Evolutionary conservation across 2,797 vertebrate genomes (phyloP), one percentile per base, ranked within the genome.

Genomic region (Melanotaenia pygmaea): DNA sequence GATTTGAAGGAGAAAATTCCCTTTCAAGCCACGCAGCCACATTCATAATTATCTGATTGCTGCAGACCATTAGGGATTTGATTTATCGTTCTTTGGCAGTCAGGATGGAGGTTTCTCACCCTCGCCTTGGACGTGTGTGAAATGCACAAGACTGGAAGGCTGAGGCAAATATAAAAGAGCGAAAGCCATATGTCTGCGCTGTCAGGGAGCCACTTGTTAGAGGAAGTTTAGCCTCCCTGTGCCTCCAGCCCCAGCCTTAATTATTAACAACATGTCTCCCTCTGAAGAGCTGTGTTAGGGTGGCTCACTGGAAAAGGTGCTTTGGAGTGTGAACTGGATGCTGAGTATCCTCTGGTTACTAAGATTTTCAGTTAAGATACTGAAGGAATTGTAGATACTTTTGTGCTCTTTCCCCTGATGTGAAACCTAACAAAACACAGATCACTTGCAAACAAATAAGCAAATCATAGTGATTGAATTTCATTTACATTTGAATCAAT

Each of bases 221-320:
- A 90, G 92, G 91, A 94, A 93, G 93, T 94, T 94, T 93, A 94
- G 93, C 93, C 90, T 92, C 92, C 86, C 88, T 78, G 87, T 86
- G 93, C 91, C 92, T 93, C 87, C 87, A 93, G 93, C 93, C 91
- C 90, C 88, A 83, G 81, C 91, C 82, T 94, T 94, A 94, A 94
- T 94, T 93, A 94, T 94, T 94, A 94, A 94, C 87, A 90, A 91
- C 89, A 90, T 83, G 88, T 91, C 91, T 91, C 87, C 82, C 75
- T 89, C 88, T 88, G 90, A 88, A 89, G 86, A 89, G 90, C 84
- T 60, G 85, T 81, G 90, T 88, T 87, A 85, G 82, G 88, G 87
- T 72, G 61, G 74, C 88, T 83, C 83, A 65, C 72, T 85, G 87
- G 82, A 84, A 87, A 87, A 88, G 81, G 90, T 79, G 81, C 83